Evolutionary conservation across 2,797 vertebrate species (phyloP), one percentile per base, ranked within the genome.

Genomic region (Hybognathus amarus): DNA sequence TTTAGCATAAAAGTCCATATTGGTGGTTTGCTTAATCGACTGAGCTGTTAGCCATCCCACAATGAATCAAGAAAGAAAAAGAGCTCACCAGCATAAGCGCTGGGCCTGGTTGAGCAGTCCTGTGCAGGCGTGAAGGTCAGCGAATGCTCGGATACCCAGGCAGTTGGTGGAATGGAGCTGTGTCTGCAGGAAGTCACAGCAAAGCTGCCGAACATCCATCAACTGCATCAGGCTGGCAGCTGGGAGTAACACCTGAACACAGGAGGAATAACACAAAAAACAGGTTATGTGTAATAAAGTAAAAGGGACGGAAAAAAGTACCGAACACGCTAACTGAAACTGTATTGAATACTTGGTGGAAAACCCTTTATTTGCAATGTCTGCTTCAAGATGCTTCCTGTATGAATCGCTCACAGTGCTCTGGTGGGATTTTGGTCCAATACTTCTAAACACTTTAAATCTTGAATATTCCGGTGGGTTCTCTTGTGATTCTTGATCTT

Each of bases 141-240:
- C 97, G 1, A 99, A 99, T 0, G 96, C 97, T 2, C 97, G 94
- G 92, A 99, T 99, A 82, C 98, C 98, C 85, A 99, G 94, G 93
- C 98, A 99, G 91, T 99, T 99, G 1, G 96, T 96, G 89, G 97
- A 95, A 77, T 99, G 97, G 84, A 99, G 93, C 94, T 99, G 97
- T 75, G 97, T 95, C 80, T 98, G 97, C n/a, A 99, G 94, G 89
- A 99, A 99, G 90, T 99, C 97, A 52, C 98, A 99, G 87, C 97
- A 99, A 87, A 97, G 96, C 90, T 97, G 96, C 30, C 97, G 94
- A 3, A 99, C 98, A 2, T 98, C 97, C 97, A 97, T 97, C 90
- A 98, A 83, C 90, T 98, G 97, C 81, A 99, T 92, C 87, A 99
- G 94, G 54, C 97, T 97, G 81, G 97, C 97, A 79, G 98, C 97